These are phyloP conservation scores for Acropora tenuis DNA, from an alignment of 64 coral and sea anemone species.

Conservation along the genomic window DNA sequence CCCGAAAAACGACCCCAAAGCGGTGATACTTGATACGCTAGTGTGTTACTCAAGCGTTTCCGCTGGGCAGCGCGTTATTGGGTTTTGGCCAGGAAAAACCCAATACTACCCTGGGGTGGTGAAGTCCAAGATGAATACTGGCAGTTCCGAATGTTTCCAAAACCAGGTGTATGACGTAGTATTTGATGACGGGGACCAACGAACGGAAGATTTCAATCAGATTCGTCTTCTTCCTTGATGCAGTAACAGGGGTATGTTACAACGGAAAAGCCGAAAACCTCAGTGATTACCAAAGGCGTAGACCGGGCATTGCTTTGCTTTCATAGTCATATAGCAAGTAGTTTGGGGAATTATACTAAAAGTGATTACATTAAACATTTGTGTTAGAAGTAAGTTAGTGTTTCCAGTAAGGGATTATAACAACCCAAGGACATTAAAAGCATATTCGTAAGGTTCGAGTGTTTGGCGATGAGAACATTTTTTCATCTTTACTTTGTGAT, in stretches of 20 bases:
- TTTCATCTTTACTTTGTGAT: too few relatives aligned
- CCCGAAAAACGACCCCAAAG: conserved; percentile 19
- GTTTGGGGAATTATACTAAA: not conserved
- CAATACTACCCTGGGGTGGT: conserved; percentile 24
- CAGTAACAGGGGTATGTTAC: conserved; percentile 38
- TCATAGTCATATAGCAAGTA: too few relatives aligned
- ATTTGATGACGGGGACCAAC: conserved; percentile 52
- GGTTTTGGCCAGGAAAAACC: conserved; percentile 52
- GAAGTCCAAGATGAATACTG: not conserved
- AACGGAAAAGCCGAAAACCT: too few relatives aligned
- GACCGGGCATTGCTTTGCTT: too few relatives aligned
- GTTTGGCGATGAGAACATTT: too few relatives aligned
- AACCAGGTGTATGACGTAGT: conserved; percentile 5
- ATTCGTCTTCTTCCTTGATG: conserved; percentile 18
- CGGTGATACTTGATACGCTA: conserved; percentile 64
- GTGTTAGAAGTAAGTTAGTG: not conserved
- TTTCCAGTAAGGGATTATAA: too few relatives aligned
- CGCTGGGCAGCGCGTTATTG: conserved; percentile 73
- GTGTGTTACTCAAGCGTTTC: conserved; percentile 47
- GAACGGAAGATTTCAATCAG: conserved; percentile 17
- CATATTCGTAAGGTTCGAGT: too few relatives aligned
- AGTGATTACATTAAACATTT: not conserved
- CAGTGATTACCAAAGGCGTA: too few relatives aligned
- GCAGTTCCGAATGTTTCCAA: not conserved
- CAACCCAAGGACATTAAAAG: too few relatives aligned